Evolutionary conservation across 2,888 invertebrate species (phyloP).

Genomic region (Stictocephala bisonia): DNA sequence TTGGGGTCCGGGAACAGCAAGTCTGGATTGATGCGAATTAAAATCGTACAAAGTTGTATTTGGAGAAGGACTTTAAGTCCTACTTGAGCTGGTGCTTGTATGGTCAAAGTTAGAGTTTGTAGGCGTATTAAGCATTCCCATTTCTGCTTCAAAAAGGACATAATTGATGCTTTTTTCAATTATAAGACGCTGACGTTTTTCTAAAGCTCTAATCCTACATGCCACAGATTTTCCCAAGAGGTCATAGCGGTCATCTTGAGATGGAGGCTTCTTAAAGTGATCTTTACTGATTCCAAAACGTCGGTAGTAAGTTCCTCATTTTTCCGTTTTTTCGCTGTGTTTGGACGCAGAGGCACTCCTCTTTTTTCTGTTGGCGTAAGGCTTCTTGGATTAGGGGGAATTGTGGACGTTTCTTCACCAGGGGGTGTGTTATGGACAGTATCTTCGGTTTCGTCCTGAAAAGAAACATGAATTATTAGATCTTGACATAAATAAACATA

Average conservation of each 20-base stretch:
- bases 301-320: not conserved
- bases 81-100: constrained; percentile 2
- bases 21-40: not conserved
- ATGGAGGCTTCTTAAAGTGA: not conserved
- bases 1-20: not conserved
- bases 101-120: not conserved
- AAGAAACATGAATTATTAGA: too few relatives aligned
- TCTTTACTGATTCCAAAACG: not conserved
- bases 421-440: too few relatives aligned
- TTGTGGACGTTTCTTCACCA: too few relatives aligned
- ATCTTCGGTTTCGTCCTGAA: too few relatives aligned
- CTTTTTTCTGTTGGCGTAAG: too few relatives aligned
- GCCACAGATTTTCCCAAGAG: not conserved
- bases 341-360: too few relatives aligned
- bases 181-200: too few relatives aligned
- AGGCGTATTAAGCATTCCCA: constrained; percentile 11
- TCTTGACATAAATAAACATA: too few relatives aligned
- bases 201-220: too few relatives aligned
- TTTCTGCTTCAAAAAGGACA: constrained; percentile 28
- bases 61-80: not conserved
- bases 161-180: constrained; percentile 19
- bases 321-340: not conserved
- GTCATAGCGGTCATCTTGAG: not conserved
- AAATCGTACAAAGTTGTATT: not conserved
- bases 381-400: too few relatives aligned